These are phyloP conservation scores for Cylindroiulus punctatus DNA, from an alignment of 2,888 invertebrate species.

Conservation along the genomic window DNA sequence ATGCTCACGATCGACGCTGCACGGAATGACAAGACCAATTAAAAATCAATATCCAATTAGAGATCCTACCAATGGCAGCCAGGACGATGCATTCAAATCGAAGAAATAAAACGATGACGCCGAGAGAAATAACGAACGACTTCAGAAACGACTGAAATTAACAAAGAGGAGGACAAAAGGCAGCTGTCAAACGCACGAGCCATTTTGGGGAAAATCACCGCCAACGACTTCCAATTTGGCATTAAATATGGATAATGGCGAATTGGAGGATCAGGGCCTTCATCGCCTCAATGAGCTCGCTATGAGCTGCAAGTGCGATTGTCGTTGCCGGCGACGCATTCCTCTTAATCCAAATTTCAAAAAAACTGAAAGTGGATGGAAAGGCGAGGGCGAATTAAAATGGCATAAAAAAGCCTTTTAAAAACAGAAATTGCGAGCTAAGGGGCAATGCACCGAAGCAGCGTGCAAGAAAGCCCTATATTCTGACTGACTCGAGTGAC, in stretches of 20 bases:
- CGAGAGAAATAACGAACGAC: neutral
- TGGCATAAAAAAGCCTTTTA: neutral
- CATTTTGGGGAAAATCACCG: neutral
- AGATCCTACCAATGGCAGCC: neutral
- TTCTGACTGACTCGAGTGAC: neutral
- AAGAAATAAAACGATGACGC: constrained; percentile 9
- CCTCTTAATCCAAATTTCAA: neutral
- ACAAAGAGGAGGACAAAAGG: neutral
- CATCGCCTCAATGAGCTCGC: too few relatives aligned
- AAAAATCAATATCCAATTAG: constrained; percentile 43
- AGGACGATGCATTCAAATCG: neutral
- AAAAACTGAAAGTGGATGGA: neutral
- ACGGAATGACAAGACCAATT: neutral
- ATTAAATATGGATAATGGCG: neutral
- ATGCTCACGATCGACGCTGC: neutral
- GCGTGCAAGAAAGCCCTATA: too few relatives aligned
- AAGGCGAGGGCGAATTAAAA: neutral
- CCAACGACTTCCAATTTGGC: neutral
- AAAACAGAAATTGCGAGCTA: neutral
- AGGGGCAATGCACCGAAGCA: neutral
- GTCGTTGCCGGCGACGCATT: neutral
- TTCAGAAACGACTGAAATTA: too few relatives aligned
- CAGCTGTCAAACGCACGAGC: constrained; percentile 22
- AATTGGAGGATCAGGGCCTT: neutral
- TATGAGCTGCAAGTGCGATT: neutral